Conservation (phyloP, 2,888 invertebrate genomes). For the Falcaria lacertinaria region DNA sequence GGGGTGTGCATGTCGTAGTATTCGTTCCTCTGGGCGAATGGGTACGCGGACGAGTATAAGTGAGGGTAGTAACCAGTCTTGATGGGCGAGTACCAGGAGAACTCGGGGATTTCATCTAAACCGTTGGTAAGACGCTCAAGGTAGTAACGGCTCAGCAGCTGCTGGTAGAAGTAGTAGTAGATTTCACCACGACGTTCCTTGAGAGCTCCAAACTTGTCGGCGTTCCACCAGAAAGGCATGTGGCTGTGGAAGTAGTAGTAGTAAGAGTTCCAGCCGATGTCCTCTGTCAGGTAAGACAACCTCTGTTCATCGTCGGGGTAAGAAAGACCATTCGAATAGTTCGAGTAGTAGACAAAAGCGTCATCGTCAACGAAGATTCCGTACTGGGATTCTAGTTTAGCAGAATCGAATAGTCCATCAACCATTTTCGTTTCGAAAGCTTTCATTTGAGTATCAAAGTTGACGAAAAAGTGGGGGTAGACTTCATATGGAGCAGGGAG, state of each 20-base stretch:
- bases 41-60: slow-evolving; percentile 37
- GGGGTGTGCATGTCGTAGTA: slow-evolving; percentile 79
- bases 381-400: slow-evolving; percentile 39
- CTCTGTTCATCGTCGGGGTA: slow-evolving; percentile 79
- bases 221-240: slow-evolving; percentile 82
- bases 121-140: slow-evolving; percentile 84
- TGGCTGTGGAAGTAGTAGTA: slow-evolving; percentile 83
- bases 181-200: slow-evolving; percentile 82
- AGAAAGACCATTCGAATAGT: slow-evolving; percentile 62
- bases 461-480: slow-evolving; percentile 82
- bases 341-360: slow-evolving; percentile 74
- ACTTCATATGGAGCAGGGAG: slow-evolving; percentile 84
- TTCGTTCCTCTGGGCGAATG: slow-evolving; percentile 80
- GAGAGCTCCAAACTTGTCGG: slow-evolving; percentile 61
- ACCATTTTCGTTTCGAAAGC: slow-evolving; percentile 65
- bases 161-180: slow-evolving; percentile 83
- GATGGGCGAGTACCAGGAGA: slow-evolving; percentile 82
- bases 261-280: slow-evolving; percentile 83
- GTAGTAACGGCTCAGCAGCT: slow-evolving; percentile 84
- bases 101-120: slow-evolving; percentile 79
- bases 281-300: slow-evolving; percentile 84
- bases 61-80: slow-evolving; percentile 51
- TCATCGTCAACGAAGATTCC: slow-evolving; percentile 62
- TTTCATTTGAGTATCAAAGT: slow-evolving; percentile 73
- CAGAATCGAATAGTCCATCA: slow-evolving; percentile 37